phyloP scores from a whole-genome alignment of 37 sponge, comb jelly and placozoan species.

The Cladorhizidae sp. region DNA sequence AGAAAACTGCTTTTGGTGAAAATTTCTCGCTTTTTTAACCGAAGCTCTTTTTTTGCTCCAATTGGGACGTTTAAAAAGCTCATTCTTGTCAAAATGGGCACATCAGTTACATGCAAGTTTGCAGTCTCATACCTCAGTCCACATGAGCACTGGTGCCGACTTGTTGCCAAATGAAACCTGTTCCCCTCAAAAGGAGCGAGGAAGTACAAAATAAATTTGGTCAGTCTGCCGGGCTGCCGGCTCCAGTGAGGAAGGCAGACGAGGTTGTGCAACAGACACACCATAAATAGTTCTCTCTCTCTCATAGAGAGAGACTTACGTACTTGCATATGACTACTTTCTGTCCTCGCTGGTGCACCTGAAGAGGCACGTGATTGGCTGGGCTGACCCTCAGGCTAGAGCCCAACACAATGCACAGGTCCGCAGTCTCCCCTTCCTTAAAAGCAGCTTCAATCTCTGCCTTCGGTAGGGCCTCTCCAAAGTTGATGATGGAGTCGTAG shows the following conservation, averaged over 20 bases:
- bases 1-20: too few species aligned
- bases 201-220: background rate
- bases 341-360: conserved; percentile 49
- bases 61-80: too few species aligned
- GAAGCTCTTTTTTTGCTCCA: too few species aligned
- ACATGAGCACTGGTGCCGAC: too few species aligned
- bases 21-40: too few species aligned
- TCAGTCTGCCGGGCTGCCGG: background rate
- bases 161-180: too few species aligned
- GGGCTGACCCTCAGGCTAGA: conserved; percentile 84
- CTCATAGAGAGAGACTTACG: conserved; percentile 22
- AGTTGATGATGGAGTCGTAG: conserved; percentile 87
- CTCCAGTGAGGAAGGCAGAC: background rate
- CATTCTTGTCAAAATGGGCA: too few species aligned
- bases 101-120: too few species aligned
- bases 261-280: background rate
- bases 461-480: conserved; percentile 83
- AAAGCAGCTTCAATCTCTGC: conserved; percentile 72
- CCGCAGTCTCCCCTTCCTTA: conserved; percentile 72
- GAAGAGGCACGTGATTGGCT: conserved; percentile 67
- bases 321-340: conserved; percentile 89
- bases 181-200: too few species aligned
- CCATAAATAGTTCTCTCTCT: background rate
- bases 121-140: too few species aligned
- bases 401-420: conserved; percentile 87